Evolutionary conservation across 2,888 invertebrate species (phyloP), one percentile per base, ranked within the genome.

Genomic region (Eilema griseolum): DNA sequence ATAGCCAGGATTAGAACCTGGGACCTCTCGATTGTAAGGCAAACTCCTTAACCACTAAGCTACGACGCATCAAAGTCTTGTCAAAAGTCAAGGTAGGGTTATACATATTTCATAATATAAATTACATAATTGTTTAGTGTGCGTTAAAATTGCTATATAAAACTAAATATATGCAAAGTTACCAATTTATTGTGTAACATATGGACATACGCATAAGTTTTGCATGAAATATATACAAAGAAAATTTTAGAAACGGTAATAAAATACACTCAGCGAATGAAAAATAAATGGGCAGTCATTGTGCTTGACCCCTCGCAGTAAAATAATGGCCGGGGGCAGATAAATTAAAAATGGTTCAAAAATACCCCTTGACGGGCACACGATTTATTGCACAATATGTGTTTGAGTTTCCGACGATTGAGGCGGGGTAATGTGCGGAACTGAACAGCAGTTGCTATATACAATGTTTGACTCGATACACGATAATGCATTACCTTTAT

Each of bases 341-440:
- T 95, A 95, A 95, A 95, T 95, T 95, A 95, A 95, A 95, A 95
- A 94, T 93, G 90, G 87, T 81, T 93, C 93, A 91, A 93, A 93
- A 94, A 93, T 93, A 91, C 92, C 94, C 93, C 93, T 92, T 93
- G 92, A 92, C 89, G 87, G 85, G 71, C 71, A n/a, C 26, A 67
- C 75, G 72, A 78, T 80, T 80, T 83, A 79, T 85, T 77, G 80
- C 83, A 84, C 87, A 89, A 89, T 89, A 88, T 89, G 88, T 78
- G 86, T 85, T 77, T 70, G 74, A 83, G 82, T 88, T 86, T 86
- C 70, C 79, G 74, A 81, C 76, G 74, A 77, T 77, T 74, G 69
- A 72, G 76, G 74, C 75, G 75, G 81, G 76, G 75, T 76, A 74
- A 81, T 70, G 71, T 76, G 72, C 72, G 77, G 76, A 79, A 79